Conservation (phyloP, 2,888 invertebrate species). For the Melinaea menophilus region DNA sequence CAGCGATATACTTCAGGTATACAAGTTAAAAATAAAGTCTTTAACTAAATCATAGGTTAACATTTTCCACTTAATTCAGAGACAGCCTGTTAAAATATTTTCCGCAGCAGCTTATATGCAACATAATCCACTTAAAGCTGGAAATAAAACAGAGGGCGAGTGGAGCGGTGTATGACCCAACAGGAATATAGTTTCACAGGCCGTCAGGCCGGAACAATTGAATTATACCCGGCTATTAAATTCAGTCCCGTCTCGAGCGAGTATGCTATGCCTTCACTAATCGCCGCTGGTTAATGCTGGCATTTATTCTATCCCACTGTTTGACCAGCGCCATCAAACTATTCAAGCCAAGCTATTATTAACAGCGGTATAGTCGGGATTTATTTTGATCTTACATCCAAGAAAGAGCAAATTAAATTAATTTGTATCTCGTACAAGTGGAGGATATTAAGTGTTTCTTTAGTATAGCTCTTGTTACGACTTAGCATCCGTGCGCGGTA, state of each 20-base stretch:
- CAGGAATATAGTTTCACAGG: slow-evolving; percentile 62
- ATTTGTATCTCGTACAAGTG: too few relatives aligned
- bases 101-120: slow-evolving; percentile 35
- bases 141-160: slow-evolving; percentile 31
- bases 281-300: slow-evolving; percentile 44
- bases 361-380: slow-evolving; percentile 3
- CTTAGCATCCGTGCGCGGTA: too few relatives aligned
- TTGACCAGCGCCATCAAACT: slow-evolving; percentile 27
- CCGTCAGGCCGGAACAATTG: slow-evolving; percentile 64
- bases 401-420: too few relatives aligned
- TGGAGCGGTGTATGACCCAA: slow-evolving; percentile 20
- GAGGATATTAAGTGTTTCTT: too few relatives aligned
- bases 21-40: too few relatives aligned
- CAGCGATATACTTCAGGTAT: too few relatives aligned
- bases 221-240: slow-evolving; percentile 68
- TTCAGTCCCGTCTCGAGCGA: slow-evolving; percentile 40
- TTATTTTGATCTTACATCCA: too few relatives aligned
- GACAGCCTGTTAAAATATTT: slow-evolving; percentile 24
- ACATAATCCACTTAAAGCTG: slow-evolving; percentile 35
- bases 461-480: too few relatives aligned
- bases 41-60: neutral
- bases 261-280: slow-evolving; percentile 48
- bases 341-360: slow-evolving; percentile 18
- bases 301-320: slow-evolving; percentile 39
- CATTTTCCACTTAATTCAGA: slow-evolving; percentile 23